Evolutionary conservation across 2,797 vertebrate genomes (phyloP).

Genomic region (Anolis apletophallus): DNA sequence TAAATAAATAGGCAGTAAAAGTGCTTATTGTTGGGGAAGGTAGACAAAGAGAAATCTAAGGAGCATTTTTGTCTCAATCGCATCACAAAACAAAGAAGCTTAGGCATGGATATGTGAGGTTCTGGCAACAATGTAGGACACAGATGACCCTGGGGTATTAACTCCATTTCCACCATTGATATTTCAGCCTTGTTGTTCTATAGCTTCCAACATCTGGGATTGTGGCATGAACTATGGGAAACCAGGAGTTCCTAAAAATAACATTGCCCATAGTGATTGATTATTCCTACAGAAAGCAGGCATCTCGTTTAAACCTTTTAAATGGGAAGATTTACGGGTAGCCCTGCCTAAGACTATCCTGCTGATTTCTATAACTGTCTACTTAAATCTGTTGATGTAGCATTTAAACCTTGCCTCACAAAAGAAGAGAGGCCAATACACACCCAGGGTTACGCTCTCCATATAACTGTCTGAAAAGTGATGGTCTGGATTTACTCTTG

Average conservation of each 20-base stretch:
- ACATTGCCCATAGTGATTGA: conserved; percentile 30
- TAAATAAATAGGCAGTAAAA: no score
- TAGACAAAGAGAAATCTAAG: no score
- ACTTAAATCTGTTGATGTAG: conserved; percentile 77
- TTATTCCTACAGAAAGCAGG: conserved; percentile 51
- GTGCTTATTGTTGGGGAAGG: no score
- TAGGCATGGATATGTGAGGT: no score
- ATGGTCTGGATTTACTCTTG: conserved; percentile 76
- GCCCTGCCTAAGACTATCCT: conserved; percentile 68
- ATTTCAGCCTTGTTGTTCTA: background rate
- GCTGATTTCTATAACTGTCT: conserved; percentile 76
- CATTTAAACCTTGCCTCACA: conserved; percentile 71
- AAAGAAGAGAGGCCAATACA: conserved; percentile 72
- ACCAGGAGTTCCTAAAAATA: conserved; percentile 33
- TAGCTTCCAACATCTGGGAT: background rate
- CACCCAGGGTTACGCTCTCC: conserved; percentile 74
- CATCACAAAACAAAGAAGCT: no score
- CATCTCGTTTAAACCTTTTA: conserved; percentile 60
- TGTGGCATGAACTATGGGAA: background rate
- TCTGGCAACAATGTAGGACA: no score
- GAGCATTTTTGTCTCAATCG: no score
- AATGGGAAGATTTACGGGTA: conserved; percentile 66
- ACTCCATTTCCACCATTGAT: no score
- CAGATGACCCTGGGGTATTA: no score
- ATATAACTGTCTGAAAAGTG: conserved; percentile 75